Evolutionary conservation across 2,888 invertebrate species (phyloP).

Genomic region (Pammene fasciana): DNA sequence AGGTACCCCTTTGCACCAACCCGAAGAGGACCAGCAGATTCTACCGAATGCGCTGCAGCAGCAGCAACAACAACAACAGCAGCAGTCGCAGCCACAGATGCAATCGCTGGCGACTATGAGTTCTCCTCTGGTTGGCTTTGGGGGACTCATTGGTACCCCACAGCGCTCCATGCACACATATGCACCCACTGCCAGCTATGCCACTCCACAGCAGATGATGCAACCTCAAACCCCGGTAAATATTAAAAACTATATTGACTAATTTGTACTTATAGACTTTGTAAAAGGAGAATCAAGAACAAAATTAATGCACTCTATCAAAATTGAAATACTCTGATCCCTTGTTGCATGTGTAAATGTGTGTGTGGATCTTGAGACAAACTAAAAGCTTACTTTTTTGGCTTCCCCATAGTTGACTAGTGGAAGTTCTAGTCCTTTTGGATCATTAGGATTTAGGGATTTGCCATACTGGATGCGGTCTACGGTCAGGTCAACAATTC

Average conservation of each 20-base stretch:
- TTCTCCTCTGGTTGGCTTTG: slow-evolving; percentile 84
- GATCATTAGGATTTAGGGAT: too few species aligned
- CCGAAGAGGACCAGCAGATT: slow-evolving; percentile 95
- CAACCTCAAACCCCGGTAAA: slow-evolving; percentile 94
- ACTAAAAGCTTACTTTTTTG: too few species aligned
- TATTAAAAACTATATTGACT: slow-evolving; percentile 31
- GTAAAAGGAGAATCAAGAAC: too few species aligned
- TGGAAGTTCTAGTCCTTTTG: too few species aligned
- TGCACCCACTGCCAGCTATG: slow-evolving; percentile 89
- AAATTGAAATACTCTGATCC: too few species aligned
- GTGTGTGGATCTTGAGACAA: too few species aligned
- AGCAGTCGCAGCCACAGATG: slow-evolving; percentile 78
- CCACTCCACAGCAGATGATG: slow-evolving; percentile 93
- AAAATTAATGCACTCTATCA: too few species aligned
- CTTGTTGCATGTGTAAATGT: too few species aligned
- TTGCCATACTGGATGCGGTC: too few species aligned
- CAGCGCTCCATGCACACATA: slow-evolving; percentile 90
- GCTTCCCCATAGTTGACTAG: too few species aligned
- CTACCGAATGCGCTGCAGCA: slow-evolving; percentile 93
- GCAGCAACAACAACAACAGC: slow-evolving; percentile 89
- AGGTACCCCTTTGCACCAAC: slow-evolving; percentile 94
- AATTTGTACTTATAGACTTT: too few species aligned
- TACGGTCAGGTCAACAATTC: too few species aligned
- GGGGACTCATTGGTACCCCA: slow-evolving; percentile 85
- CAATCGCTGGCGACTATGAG: slow-evolving; percentile 84